Conservation (phyloP, 2,113 vertebrate species). For the Andinoacara biseriatus region DNA sequence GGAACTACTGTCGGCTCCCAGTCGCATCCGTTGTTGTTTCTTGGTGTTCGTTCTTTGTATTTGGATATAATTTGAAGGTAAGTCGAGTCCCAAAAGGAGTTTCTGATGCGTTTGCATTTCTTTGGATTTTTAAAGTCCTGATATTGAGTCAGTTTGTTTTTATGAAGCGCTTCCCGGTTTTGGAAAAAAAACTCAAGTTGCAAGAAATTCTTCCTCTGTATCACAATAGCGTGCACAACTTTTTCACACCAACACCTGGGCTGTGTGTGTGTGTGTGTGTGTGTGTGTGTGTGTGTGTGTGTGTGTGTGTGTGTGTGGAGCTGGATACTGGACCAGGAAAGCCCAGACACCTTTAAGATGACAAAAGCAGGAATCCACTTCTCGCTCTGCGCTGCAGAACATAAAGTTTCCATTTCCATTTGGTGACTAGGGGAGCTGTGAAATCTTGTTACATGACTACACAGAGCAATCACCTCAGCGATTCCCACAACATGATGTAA, state of each 20-base stretch:
- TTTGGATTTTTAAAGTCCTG: not conserved
- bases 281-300: too few relatives aligned
- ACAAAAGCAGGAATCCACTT: conserved; percentile 27
- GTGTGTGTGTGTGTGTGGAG: too few relatives aligned
- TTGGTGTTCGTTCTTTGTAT: not conserved
- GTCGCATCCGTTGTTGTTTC: not conserved
- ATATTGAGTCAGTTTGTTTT: not conserved
- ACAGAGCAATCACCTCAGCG: conserved; percentile 33
- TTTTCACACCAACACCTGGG: rapidly evolving
- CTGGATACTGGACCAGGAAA: too few relatives aligned
- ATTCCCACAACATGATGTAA: conserved; percentile 64
- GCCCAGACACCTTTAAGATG: conserved; percentile 14
- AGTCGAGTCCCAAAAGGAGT: not conserved
- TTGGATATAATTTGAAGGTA: not conserved
- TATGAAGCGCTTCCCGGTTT: not conserved
- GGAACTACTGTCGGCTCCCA: not conserved
- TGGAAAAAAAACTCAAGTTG: not conserved
- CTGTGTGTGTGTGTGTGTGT: too few relatives aligned
- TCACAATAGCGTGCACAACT: not conserved
- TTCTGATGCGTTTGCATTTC: not conserved
- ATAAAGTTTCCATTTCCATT: conserved; percentile 51
- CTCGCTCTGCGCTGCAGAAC: conserved; percentile 16
- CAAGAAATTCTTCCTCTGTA: not conserved
- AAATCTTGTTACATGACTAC: conserved; percentile 43
- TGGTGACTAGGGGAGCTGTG: conserved; percentile 39